Percentiles rank a stretch among this genome's conserved stretches.
Conservation (phyloP, 2,888 invertebrate genomes). For the Ophion obscuratus region DNA sequence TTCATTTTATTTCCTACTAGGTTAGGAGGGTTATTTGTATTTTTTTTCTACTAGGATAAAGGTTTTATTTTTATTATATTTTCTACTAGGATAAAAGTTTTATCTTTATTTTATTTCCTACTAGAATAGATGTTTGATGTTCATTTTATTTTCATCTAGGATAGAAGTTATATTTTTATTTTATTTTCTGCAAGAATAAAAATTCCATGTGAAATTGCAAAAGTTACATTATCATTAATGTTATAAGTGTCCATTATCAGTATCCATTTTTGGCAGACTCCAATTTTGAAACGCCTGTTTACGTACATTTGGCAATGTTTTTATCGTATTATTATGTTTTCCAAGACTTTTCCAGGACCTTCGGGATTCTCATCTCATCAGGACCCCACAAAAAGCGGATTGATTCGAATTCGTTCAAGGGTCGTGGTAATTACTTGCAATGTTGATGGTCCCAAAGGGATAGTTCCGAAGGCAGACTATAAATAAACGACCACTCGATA, state of each 20-base stretch:
- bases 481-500: not conserved
- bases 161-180: not conserved
- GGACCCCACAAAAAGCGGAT: not conserved
- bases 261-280: too few relatives aligned
- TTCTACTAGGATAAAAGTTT: not conserved
- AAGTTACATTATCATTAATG: too few relatives aligned
- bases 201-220: too few relatives aligned
- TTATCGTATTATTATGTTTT: too few relatives aligned
- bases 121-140: not conserved
- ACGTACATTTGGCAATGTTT: too few relatives aligned
- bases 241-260: too few relatives aligned
- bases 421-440: not conserved
- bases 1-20: not conserved
- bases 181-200: too few relatives aligned
- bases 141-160: not conserved
- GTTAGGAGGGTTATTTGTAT: not conserved
- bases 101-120: not conserved
- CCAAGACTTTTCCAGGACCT: not conserved
- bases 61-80: too few relatives aligned
- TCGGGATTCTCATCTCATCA: not conserved
- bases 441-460: not conserved
- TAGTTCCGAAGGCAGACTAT: not conserved
- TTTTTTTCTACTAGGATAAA: not conserved
- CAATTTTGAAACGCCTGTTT: too few relatives aligned
- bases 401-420: not conserved